Evolutionary conservation across 2,888 invertebrate genomes (phyloP), one percentile per base, ranked within the genome.

Genomic region (Latrodectus elegans): DNA sequence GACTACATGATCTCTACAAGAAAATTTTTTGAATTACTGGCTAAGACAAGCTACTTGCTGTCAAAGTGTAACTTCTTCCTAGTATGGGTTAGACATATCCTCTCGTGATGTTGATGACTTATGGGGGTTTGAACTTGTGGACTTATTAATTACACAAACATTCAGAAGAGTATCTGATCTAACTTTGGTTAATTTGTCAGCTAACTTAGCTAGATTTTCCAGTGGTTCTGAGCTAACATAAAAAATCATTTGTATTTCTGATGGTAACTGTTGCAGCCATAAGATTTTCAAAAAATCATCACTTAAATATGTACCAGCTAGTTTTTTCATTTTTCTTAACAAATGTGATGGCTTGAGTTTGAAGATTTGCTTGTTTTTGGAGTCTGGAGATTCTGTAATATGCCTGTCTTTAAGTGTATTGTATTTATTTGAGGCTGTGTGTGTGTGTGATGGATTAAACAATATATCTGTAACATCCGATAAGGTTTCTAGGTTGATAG

Each of bases 401-500:
- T 51, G 14, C 10, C 51, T 12, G 3, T 52, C 0, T 52, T 72
- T 72, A 52, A 72, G 17, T 4, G 72, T 72, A 22, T 52, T 51
- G 11, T 72, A 72, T 4, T 15, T 11, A 52, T 72, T 52, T 8
- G 52, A 14, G 14, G 51, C 15, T 8, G n/a, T n/a, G n/a, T n/a
- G n/a, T n/a, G n/a, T n/a, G n/a, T n/a, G n/a, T n/a, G 72, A 51
- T 11, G 17, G 51, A 17, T 52, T 38, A 72, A 12, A 11, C 17
- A 38, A 38, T 6, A 38, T 2, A 38, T 6, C 38, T 6, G 38
- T 6, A 38, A 38, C 38, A 6, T 1, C 14, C 2, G 26, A 22
- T 15, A 72, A 52, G 4, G 72, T 52, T n/a, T 72, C 72, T 14
- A 53, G 52, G 17, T 72, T 51, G 17, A 72, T 52, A 38, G 72